A percentile compares a stretch with the other conserved stretches of the same genome.
These are phyloP conservation scores for Zhuqinia jingwanae DNA, from an alignment of 2,888 invertebrate species.

Conservation along the genomic window DNA sequence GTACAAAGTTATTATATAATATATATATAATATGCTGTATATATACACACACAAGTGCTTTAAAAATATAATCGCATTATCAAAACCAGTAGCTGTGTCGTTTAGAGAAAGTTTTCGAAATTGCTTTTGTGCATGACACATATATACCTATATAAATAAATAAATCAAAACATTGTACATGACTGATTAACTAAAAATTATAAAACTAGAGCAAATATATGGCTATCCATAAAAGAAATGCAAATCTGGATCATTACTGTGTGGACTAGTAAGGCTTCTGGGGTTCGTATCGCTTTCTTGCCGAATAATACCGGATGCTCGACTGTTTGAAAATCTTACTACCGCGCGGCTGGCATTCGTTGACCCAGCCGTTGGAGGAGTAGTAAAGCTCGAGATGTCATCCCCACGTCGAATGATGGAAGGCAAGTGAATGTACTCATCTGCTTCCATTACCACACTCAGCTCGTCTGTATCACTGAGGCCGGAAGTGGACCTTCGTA, in stretches of 20 bases:
- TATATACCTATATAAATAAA: neutral
- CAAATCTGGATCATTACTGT: slow-evolving; percentile 74
- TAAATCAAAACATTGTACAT: neutral
- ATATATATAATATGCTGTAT: no score
- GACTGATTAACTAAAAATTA: neutral
- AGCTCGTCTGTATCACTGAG: slow-evolving; percentile 76
- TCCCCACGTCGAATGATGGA: slow-evolving; percentile 72
- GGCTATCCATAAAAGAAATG: slow-evolving; percentile 77
- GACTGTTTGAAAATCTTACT: slow-evolving; percentile 74
- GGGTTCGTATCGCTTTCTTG: slow-evolving; percentile 77
- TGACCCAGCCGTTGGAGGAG: slow-evolving; percentile 30
- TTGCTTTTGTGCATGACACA: neutral
- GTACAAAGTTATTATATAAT: neutral
- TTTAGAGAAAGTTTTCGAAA: slow-evolving; percentile 1
- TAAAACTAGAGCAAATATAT: neutral
- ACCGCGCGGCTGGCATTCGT: slow-evolving; percentile 56
- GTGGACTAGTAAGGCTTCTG: slow-evolving; percentile 75
- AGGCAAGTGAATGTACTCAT: slow-evolving; percentile 74
- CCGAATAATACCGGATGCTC: slow-evolving; percentile 72
- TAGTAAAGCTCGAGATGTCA: slow-evolving; percentile 61
- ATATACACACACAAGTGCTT: no score
- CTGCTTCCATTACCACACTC: slow-evolving; percentile 74
- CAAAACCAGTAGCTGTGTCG: neutral
- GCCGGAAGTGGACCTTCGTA: slow-evolving; percentile 71
- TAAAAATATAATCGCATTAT: neutral